phyloP scores from a whole-genome alignment of 2,888 invertebrate species.

The Pristionchus mayeri region DNA sequence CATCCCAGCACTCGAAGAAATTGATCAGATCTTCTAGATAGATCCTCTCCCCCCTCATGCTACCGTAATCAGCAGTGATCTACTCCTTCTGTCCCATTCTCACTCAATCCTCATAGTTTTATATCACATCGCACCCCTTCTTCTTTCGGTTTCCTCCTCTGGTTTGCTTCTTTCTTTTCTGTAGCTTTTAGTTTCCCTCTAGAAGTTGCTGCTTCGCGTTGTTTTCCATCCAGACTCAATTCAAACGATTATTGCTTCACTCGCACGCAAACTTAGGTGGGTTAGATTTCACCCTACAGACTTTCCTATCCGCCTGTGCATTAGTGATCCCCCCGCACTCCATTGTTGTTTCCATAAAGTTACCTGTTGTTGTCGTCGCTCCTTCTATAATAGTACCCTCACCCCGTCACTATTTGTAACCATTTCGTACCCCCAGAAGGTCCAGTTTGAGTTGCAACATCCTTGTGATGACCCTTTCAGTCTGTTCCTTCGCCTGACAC shows the following conservation, averaged over 20 bases:
- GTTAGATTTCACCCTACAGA: background rate
- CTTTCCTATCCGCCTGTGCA: background rate
- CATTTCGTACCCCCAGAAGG: background rate
- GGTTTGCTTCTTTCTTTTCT: background rate
- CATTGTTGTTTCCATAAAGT: slow-evolving; percentile 21
- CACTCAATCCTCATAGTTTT: background rate
- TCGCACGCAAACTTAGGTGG: background rate
- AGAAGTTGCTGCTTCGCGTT: slow-evolving; percentile 19
- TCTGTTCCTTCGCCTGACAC: background rate
- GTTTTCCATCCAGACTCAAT: background rate
- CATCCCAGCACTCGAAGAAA: slow-evolving; percentile 59
- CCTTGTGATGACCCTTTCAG: slow-evolving; percentile 16
- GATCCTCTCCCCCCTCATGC: background rate
- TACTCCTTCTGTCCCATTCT: background rate
- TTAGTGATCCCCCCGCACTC: slow-evolving; percentile 3
- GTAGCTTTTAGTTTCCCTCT: background rate
- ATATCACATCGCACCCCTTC: background rate
- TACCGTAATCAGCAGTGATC: slow-evolving; percentile 45
- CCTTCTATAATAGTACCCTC: slow-evolving; percentile 16
- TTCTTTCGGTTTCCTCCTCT: background rate
- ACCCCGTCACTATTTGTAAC: background rate
- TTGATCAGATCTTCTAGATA: slow-evolving; percentile 40
- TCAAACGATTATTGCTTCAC: slow-evolving; percentile 12
- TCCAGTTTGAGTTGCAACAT: slow-evolving; percentile 26
- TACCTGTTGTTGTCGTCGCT: background rate